Base-by-base conservation (phyloP, 37 sponge, comb jelly and placozoan species). In the Petrosia ficiformis region DNA sequence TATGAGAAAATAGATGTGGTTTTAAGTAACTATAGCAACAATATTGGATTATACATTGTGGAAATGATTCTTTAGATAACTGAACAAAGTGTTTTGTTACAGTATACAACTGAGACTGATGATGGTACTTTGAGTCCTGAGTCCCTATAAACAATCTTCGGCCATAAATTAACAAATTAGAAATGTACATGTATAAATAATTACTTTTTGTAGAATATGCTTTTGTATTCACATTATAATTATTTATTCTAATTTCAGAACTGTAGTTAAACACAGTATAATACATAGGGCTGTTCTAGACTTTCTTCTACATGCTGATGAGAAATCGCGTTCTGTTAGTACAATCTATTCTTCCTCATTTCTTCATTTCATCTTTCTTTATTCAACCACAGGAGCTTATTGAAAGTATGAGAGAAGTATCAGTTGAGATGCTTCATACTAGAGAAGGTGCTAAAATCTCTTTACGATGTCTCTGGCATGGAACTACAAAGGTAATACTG, bases 381-480 rank as follows among this genome's bases (percentile, higher is more conserved):
- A n/a, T 37, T 43, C 42, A 41, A 8, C 21, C 28, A 1, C 67
- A 95, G 87, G 86, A 93, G 32, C 80, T 96, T 80, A 84, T 92
- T 11, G 97, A 96, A 57, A 39, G n/a, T 19, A 26, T 96, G 4
- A 56, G 84, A n/a, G 93, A 92, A 39, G 61, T 67, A 26, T 36
- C 82, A 35, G 87, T 87, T 0, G 59, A 86, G 31, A 78, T 96
- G 44, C 74, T 96, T 8, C 97, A 96, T 68, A 96, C 97, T 1
- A 73, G 77, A 63, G 93, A 96, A n/a, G 97, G 97, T 2, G 73
- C 88, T 24, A 58, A 79, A 44, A 84, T 92, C 11, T 70, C 93
- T 16, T 75, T 92, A 82, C 66, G 69, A 25, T 94, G 90, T 65
- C 30, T 97, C 22, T 97, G 98, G 98, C 81, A 92, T 72, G 92